Evolutionary conservation across 1,140 invertebrate species (phyloP), one percentile per base, ranked within the genome.

Genomic region (Linepithema humile): DNA sequence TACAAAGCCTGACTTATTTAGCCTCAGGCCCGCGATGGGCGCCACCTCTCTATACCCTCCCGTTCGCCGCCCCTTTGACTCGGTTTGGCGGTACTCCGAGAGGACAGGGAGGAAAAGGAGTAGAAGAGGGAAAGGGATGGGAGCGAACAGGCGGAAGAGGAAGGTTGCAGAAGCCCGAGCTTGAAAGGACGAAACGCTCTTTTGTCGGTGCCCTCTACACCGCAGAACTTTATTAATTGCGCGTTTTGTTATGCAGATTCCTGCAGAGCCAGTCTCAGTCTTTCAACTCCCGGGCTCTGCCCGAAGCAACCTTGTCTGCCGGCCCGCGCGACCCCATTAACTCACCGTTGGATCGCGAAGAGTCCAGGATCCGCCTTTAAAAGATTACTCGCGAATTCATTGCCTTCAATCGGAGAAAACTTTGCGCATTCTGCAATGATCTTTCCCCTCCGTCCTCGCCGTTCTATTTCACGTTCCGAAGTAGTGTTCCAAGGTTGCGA

Each of bases 181-280:
- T 74, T 93, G 90, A 94, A 94, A 93, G 91, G 93, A 90, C 91
- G 90, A 92, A 92, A 93, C 93, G 92, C 89, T 92, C 93, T 93
- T 94, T 94, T 94, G 93, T 93, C 90, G 89, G 89, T 69, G 73
- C 83, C 85, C 83, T 87, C 83, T 83, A 64, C 70, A 86, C 88
- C 89, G 89, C 77, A 85, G 88, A 94, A 94, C 93, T 94, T 94
- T 93, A 93, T 94, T 94, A 94, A 94, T 94, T 94, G 93, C 91
- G 91, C 93, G 91, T 94, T 94, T 94, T 94, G 93, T 94, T 93
- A 94, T 94, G 93, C 91, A 94, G 93, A 94, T 94, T 91, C 86
- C 78, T 86, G 84, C 86, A 83, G 86, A 90, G 88, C 88, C 86
- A 89, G 87, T 80, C 75, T 80, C 75, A 80, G 75, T 80, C 75